Conservation (phyloP, 2,888 invertebrate genomes). For the Sminthurides aquaticus region DNA sequence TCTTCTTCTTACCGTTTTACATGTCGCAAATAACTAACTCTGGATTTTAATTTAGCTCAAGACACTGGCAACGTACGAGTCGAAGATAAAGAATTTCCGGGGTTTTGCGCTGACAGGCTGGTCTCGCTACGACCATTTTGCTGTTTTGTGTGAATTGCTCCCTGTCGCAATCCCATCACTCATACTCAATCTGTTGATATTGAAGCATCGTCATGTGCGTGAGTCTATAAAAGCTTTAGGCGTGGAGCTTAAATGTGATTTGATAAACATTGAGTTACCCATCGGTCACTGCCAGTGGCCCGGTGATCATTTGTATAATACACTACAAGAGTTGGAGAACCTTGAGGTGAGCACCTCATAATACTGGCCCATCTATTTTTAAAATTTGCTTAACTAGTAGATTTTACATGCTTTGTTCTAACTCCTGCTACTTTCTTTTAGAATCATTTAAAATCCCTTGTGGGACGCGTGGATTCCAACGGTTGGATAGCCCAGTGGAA, state of each 20-base stretch:
- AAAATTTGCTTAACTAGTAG: conserved; percentile 11
- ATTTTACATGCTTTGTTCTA: not conserved
- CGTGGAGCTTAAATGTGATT: conserved; percentile 25
- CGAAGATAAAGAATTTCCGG: conserved; percentile 46
- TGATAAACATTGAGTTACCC: conserved; percentile 6
- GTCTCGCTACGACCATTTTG: conserved; percentile 52
- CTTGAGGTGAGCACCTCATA: conserved; percentile 16
- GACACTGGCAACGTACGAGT: conserved; percentile 45
- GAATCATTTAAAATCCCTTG: conserved; percentile 12
- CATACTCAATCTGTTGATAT: conserved; percentile 54
- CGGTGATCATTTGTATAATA: conserved; percentile 24
- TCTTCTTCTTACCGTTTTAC: too few relatives aligned
- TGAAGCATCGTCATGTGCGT: conserved; percentile 37
- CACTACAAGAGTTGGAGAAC: conserved; percentile 15
- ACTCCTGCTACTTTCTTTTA: not conserved
- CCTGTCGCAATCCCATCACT: conserved; percentile 47
- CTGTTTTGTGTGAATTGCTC: conserved; percentile 48
- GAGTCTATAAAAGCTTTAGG: conserved; percentile 15
- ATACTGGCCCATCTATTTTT: not conserved
- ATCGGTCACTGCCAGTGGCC: conserved; percentile 28
- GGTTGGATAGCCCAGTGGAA: conserved; percentile 67
- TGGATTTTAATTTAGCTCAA: conserved; percentile 15
- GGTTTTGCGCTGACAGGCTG: conserved; percentile 57
- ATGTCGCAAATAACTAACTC: too few relatives aligned
- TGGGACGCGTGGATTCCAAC: conserved; percentile 38